Conservation (phyloP, 2,888 invertebrate genomes). For the Cactoblastis cactorum region DNA sequence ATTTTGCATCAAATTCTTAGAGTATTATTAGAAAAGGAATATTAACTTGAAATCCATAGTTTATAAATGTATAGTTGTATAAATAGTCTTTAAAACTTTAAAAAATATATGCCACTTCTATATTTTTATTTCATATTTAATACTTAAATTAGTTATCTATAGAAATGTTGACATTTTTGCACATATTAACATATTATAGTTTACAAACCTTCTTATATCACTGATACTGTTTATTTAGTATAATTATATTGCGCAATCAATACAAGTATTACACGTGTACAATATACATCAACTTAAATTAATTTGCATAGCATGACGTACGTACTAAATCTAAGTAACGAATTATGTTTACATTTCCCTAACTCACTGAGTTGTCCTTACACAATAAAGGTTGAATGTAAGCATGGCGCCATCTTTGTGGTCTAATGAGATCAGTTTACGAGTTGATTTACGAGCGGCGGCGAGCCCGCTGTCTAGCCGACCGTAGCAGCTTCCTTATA, state of each 20-base stretch:
- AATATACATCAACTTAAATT: too few species aligned
- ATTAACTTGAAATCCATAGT: background rate
- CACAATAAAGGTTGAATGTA: constrained; percentile 31
- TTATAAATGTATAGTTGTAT: background rate
- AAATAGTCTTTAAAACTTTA: too few species aligned
- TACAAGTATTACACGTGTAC: too few species aligned
- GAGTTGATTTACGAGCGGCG: constrained; percentile 45
- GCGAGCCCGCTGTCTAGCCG: constrained; percentile 30
- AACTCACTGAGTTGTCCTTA: background rate
- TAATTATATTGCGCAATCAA: too few species aligned
- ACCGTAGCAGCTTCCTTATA: constrained; percentile 32
- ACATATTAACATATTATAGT: too few species aligned
- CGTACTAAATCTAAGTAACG: background rate
- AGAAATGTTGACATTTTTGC: too few species aligned
- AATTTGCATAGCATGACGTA: too few species aligned
- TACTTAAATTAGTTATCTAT: too few species aligned
- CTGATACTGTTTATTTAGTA: too few species aligned
- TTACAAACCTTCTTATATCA: too few species aligned
- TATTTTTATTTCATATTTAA: too few species aligned
- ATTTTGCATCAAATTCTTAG: constrained; percentile 4
- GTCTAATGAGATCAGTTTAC: constrained; percentile 53
- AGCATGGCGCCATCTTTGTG: constrained; percentile 44
- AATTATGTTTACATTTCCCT: background rate
- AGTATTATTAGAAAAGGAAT: constrained; percentile 3
- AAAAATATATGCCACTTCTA: too few species aligned